phyloP scores from a whole-genome alignment of 2,113 vertebrate genomes.

The Scartelaos histophorus region DNA sequence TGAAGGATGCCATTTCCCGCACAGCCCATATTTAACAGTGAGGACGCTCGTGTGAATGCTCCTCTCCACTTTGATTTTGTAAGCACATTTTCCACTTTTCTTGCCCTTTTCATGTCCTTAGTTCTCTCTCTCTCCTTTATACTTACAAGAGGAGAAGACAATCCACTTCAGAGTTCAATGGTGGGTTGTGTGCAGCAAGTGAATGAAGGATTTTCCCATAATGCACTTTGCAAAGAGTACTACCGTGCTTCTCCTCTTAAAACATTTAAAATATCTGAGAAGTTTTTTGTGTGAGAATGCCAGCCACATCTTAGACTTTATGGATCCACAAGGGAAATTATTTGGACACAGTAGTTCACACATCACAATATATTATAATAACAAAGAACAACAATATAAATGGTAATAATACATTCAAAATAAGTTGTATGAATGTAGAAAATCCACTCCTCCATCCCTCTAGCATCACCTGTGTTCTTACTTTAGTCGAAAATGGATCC shows the following conservation, averaged over 20 bases:
- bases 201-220: constrained; percentile 32
- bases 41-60: constrained; percentile 38
- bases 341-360: too few relatives aligned
- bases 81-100: constrained; percentile 40
- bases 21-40: constrained; percentile 36
- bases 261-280: constrained; percentile 7
- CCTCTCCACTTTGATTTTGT: constrained; percentile 35
- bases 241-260: constrained; percentile 24
- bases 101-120: constrained; percentile 3
- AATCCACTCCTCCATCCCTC: too few relatives aligned
- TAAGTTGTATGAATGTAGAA: too few relatives aligned
- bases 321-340: not conserved
- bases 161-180: constrained; percentile 29
- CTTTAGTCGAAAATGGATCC: not conserved
- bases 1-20: constrained; percentile 30
- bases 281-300: not conserved
- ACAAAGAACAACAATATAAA: too few relatives aligned
- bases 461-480: not conserved
- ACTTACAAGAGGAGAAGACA: constrained; percentile 32
- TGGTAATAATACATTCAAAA: too few relatives aligned
- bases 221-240: constrained; percentile 12
- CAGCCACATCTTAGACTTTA: not conserved
- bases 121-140: constrained; percentile 3
- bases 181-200: constrained; percentile 33
- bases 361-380: too few relatives aligned